Conservation (phyloP, 1,140 invertebrate genomes). For the Glomeris maerens region DNA sequence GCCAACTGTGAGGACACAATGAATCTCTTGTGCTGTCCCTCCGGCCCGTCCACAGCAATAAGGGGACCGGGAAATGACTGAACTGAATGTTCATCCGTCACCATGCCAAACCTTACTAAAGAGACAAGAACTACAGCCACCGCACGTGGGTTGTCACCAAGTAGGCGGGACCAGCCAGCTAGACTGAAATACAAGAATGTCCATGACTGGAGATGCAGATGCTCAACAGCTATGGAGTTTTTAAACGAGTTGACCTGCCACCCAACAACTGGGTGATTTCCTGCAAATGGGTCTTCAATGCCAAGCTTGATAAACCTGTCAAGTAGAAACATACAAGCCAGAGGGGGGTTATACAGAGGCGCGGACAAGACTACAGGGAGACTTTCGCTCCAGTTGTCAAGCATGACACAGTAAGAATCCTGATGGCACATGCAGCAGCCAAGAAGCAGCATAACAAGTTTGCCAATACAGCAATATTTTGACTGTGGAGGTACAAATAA, state of each 20-base stretch:
- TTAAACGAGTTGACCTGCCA: not conserved
- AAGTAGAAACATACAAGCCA: constrained; percentile 26
- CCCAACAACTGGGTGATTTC: not conserved
- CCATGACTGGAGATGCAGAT: not conserved
- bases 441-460: too few relatives aligned
- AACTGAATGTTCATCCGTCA: not conserved
- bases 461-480: too few relatives aligned
- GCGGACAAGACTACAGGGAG: constrained; percentile 22
- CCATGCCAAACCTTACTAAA: too few relatives aligned
- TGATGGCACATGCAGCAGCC: constrained; percentile 16
- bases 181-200: not conserved
- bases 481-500: too few relatives aligned
- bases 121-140: too few relatives aligned
- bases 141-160: too few relatives aligned
- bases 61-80: too few relatives aligned
- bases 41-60: too few relatives aligned
- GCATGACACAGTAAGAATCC: constrained; percentile 15
- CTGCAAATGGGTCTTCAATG: constrained; percentile 27
- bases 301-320: constrained; percentile 21
- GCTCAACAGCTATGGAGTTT: not conserved
- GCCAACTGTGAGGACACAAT: too few relatives aligned
- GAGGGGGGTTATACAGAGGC: constrained; percentile 21
- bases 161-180: not conserved
- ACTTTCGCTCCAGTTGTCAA: constrained; percentile 22
- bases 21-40: too few relatives aligned